Evolutionary conservation across 1,140 invertebrate species (phyloP).

Genomic region (Bacillus rossius): DNA sequence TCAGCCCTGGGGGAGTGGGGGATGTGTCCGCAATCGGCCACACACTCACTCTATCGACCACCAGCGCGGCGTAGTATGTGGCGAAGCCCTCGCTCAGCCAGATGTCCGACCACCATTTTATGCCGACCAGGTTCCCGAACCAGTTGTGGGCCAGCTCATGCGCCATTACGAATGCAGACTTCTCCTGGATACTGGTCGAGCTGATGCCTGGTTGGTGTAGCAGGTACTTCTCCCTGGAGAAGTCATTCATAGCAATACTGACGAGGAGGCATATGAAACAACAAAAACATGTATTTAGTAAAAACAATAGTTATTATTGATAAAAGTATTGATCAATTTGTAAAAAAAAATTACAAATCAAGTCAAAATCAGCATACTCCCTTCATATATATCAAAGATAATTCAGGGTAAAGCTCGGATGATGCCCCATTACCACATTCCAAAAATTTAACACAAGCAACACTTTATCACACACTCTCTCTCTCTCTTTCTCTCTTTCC

Average conservation of each 20-base stretch:
- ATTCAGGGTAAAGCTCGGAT: too few species aligned
- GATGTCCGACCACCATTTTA: conserved; percentile 76
- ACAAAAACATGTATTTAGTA: neutral
- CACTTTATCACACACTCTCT: too few species aligned
- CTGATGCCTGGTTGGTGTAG: conserved; percentile 62
- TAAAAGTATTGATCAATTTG: too few species aligned
- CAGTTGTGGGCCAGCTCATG: conserved; percentile 82
- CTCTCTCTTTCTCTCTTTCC: too few species aligned
- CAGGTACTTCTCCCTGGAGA: conserved; percentile 59
- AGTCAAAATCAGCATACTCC: too few species aligned
- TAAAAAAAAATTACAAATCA: too few species aligned
- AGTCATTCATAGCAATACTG: too few species aligned
- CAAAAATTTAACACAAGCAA: too few species aligned
- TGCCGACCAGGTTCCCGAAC: conserved; percentile 73
- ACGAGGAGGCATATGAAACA: neutral
- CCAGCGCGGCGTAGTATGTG: conserved; percentile 51
- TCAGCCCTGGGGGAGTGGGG: too few species aligned
- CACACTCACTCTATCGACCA: conserved; percentile 34
- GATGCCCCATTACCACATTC: too few species aligned
- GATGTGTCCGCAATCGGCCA: too few species aligned
- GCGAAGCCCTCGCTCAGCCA: conserved; percentile 71
- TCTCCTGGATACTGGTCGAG: conserved; percentile 52
- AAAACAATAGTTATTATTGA: neutral
- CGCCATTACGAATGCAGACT: conserved; percentile 63
- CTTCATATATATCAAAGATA: too few species aligned